Evolutionary conservation across 2,113 vertebrate species (phyloP).

Genomic region (Psettodes erumei): DNA sequence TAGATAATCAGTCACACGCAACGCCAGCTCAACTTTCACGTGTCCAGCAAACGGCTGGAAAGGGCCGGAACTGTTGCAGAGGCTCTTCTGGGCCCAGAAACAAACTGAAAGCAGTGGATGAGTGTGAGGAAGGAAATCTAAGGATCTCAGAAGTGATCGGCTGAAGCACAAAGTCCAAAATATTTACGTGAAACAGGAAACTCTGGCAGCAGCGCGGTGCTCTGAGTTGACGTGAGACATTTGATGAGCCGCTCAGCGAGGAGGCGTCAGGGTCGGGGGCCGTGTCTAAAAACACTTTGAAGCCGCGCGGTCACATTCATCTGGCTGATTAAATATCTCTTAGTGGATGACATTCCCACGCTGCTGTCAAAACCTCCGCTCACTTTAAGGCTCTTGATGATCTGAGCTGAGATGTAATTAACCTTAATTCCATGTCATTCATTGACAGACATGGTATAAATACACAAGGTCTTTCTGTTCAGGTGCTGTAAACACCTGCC

Average conservation of each 20-base stretch:
- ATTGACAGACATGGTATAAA: neutral
- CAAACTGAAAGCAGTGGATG: neutral
- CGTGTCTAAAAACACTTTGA: neutral
- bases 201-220: neutral
- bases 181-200: neutral
- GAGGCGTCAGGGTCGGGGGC: no score
- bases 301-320: neutral
- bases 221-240: neutral
- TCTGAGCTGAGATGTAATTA: neutral
- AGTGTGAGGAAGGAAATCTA: neutral
- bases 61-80: no score
- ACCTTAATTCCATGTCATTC: neutral
- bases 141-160: neutral
- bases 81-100: no score
- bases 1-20: neutral
- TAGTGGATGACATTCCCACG: neutral
- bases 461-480: neutral
- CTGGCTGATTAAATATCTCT: neutral
- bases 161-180: neutral
- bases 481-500: neutral
- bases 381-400: neutral
- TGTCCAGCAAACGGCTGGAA: neutral
- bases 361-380: neutral
- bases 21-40: neutral
- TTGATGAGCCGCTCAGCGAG: no score